Base-by-base conservation (phyloP, 2,797 vertebrate genomes). In the Mareca penelope region DNA sequence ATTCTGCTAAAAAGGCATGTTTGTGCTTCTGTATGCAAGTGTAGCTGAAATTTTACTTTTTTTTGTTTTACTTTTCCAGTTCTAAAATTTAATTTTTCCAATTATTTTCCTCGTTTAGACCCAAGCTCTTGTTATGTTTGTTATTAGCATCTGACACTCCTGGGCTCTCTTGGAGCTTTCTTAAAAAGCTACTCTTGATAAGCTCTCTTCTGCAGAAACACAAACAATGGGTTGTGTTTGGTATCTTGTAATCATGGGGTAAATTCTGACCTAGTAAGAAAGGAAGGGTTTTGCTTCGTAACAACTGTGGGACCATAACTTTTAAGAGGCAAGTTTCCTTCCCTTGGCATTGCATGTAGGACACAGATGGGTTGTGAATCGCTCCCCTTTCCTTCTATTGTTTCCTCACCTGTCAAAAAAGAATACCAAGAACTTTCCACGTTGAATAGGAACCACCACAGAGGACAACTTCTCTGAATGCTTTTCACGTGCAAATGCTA, bases 211-310 rank as follows among this genome's bases (percentile, higher is more conserved):
- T 71, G n/a, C 80, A 65, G 56, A 52, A 85, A 56, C 5, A 13
- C 2, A 18, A 17, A 33, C 68, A 89, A 3, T 5, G 19, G 59
- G 1, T 65, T 15, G 2, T n/a, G 6, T 10, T 44, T 87, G 18
- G 24, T 31, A 11, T 4, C 11, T 24, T 0, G 0, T 18, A 23
- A 40, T 56, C 28, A 2, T 0, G 1, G 63, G 31, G 46, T 72
- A 40, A 37, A 42, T 64, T 18, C 14, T 7, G 37, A 35, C 48
- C 52, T 68, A 9, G 16, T 50, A n/a, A 80, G 79, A 71, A 88
- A 39, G 53, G 82, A 92, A 14, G 29, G 55, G 21, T 1, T 13
- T 88, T 44, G 4, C 37, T 78, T 89, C 53, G 3, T 53, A 48
- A 15, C 14, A 29, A 28, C 46, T 48, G 22, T 53, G 60, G 53